Evolutionary conservation across 2,888 invertebrate genomes (phyloP).

Genomic region (Polylopha cassiicola): DNA sequence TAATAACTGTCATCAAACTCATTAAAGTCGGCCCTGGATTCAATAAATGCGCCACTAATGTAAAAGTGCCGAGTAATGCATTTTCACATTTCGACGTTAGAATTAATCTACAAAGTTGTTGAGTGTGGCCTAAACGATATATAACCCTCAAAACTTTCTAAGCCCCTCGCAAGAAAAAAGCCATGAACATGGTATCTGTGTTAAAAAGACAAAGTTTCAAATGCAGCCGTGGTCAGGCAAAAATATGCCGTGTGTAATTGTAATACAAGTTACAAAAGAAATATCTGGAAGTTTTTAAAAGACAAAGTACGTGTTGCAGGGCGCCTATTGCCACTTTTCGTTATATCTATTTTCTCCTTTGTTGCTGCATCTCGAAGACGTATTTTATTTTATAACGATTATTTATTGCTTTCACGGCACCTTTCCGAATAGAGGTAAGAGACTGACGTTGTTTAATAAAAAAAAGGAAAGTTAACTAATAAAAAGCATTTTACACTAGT

Average conservation of each 20-base stretch:
- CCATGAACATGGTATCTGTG: slow-evolving; percentile 45
- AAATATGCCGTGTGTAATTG: slow-evolving; percentile 29
- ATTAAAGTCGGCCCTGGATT: slow-evolving; percentile 7
- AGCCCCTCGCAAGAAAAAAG: slow-evolving; percentile 39
- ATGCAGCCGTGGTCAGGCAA: slow-evolving; percentile 17
- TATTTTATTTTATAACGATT: slow-evolving; percentile 50
- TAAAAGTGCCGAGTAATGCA: slow-evolving; percentile 31
- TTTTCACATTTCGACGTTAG: slow-evolving; percentile 24
- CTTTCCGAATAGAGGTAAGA: slow-evolving; percentile 17
- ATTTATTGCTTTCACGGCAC: slow-evolving; percentile 32
- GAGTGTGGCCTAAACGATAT: slow-evolving; percentile 39
- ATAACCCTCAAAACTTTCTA: slow-evolving; percentile 43
- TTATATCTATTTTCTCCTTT: slow-evolving; percentile 52
- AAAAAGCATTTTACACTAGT: slow-evolving; percentile 5
- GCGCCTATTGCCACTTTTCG: slow-evolving; percentile 64
- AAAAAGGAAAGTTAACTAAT: slow-evolving; percentile 8
- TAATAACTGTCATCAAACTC: slow-evolving; percentile 14
- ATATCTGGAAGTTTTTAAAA: slow-evolving; percentile 31
- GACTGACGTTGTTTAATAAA: slow-evolving; percentile 21
- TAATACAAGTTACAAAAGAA: slow-evolving; percentile 26
- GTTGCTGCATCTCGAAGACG: slow-evolving; percentile 49
- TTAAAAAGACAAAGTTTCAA: slow-evolving; percentile 34
- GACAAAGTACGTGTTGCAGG: slow-evolving; percentile 44
- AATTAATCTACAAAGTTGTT: slow-evolving; percentile 29
- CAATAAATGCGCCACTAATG: slow-evolving; percentile 19